Conservation (phyloP, 1,140 invertebrate species). For the Drosophila repletoides region DNA sequence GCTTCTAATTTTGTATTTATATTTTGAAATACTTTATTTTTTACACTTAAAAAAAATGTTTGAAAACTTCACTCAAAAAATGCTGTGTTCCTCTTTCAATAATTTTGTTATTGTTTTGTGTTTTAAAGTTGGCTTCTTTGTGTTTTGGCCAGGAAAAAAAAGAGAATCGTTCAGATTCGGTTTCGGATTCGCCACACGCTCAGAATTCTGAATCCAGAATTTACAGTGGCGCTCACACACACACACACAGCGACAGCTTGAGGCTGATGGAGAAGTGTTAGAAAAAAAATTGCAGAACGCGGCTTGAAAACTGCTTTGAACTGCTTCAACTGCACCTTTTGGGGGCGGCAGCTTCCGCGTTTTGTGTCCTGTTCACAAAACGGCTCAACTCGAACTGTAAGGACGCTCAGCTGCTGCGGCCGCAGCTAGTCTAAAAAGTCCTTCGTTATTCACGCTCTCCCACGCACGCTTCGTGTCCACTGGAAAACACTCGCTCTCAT, state of each 20-base stretch:
- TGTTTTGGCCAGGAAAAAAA: constrained; percentile 21
- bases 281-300: constrained; percentile 48
- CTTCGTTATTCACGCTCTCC: constrained; percentile 21
- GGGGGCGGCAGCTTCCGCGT: constrained; percentile 61
- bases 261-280: constrained; percentile 46
- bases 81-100: constrained; percentile 15
- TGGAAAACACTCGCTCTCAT: constrained; percentile 25
- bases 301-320: constrained; percentile 13
- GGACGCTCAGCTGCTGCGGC: constrained; percentile 50
- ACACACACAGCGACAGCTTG: constrained; percentile 38
- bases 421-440: constrained; percentile 20
- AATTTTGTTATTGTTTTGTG: constrained; percentile 15
- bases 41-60: too few species aligned
- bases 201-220: too few species aligned
- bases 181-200: too few species aligned
- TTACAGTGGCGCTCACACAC: constrained; percentile 28
- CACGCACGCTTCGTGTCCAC: constrained; percentile 16
- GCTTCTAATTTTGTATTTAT: background rate
- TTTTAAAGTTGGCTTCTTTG: constrained; percentile 1
- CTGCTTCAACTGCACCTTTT: constrained; percentile 1
- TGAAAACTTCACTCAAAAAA: constrained; percentile 40
- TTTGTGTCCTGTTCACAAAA: constrained; percentile 74
- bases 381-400: constrained; percentile 80
- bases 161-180: too few species aligned
- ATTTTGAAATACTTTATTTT: constrained; percentile 26